Conservation (phyloP, 2,113 vertebrate species). For the Anhinga rufa region DNA sequence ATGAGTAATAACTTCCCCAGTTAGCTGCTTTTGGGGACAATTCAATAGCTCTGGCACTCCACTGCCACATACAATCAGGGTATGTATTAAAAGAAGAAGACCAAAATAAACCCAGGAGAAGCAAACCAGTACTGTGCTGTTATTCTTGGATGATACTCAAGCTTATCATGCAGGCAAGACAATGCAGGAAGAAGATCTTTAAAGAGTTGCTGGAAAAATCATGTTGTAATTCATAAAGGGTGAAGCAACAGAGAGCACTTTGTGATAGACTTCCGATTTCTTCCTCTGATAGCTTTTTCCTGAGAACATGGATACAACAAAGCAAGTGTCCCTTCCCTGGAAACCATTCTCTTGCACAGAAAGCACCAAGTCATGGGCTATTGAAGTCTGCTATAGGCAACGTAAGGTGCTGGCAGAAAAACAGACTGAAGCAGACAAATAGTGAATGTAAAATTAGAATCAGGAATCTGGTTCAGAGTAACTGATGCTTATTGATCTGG, state of each 20-base stretch:
- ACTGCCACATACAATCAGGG: background rate
- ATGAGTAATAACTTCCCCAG: background rate
- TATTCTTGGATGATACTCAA: background rate
- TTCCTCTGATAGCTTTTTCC: background rate
- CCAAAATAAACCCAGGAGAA: background rate
- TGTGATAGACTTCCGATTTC: background rate
- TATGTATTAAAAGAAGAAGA: background rate
- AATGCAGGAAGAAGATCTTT: background rate
- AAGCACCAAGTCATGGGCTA: background rate
- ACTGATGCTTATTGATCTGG: background rate
- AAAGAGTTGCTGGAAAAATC: background rate
- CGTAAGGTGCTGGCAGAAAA: background rate
- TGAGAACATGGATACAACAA: background rate
- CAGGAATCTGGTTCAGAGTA: background rate
- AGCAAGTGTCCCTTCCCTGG: background rate
- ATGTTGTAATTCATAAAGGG: background rate
- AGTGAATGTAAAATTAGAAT: background rate
- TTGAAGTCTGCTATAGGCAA: background rate
- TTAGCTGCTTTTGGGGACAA: background rate
- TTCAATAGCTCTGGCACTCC: background rate
- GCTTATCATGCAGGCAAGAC: background rate
- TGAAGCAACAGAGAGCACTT: background rate
- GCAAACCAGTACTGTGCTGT: background rate
- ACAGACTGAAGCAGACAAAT: background rate
- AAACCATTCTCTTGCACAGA: background rate